Conservation (phyloP, 2,113 vertebrate species). For the Daphoenositta chrysoptera region DNA sequence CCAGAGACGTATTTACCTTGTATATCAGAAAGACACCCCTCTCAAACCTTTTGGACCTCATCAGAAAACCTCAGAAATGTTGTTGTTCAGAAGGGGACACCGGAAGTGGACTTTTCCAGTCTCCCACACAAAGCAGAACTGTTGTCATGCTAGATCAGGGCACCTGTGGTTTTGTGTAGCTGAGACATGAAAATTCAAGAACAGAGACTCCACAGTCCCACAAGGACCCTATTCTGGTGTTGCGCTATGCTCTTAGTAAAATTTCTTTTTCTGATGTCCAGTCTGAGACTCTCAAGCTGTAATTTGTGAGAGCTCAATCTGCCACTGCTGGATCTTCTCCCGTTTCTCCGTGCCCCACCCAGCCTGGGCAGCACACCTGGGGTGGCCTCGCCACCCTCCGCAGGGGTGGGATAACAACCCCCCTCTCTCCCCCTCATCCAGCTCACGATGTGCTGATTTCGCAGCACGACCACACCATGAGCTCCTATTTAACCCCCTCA, state of each 20-base stretch:
- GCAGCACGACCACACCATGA: not conserved
- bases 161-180: not conserved
- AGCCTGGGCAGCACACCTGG: not conserved
- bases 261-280: not conserved
- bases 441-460: not conserved
- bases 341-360: not conserved
- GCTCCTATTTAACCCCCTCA: not conserved
- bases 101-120: not conserved
- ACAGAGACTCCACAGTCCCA: fast-evolving
- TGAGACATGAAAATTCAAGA: not conserved
- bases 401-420: not conserved
- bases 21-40: not conserved
- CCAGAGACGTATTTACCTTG: not conserved
- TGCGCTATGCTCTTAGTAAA: not conserved
- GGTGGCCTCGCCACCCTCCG: not conserved
- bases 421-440: not conserved
- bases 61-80: not conserved
- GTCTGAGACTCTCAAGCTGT: not conserved
- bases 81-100: not conserved
- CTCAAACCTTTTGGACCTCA: not conserved
- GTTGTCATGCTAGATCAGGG: not conserved
- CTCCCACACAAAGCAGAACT: not conserved
- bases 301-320: not conserved
- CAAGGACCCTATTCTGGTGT: fast-evolving
- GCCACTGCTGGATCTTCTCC: not conserved